Conservation (phyloP, 1,140 invertebrate species). For the Lepidurus packardi region DNA sequence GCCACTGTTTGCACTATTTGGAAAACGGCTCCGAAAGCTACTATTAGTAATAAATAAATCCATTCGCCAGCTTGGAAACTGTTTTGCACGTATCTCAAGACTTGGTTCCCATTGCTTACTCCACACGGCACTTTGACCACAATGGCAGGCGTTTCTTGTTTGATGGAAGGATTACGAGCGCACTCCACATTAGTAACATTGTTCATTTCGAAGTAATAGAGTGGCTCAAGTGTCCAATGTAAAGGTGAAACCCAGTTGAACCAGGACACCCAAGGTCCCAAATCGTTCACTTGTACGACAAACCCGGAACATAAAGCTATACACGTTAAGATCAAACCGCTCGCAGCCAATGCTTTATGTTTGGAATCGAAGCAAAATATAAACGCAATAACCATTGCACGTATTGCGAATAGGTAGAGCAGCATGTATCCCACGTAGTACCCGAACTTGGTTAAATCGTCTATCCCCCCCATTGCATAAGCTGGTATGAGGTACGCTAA, state of each 20-base stretch:
- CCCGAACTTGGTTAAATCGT: conserved; percentile 26
- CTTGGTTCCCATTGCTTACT: conserved; percentile 37
- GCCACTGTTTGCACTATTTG: conserved; percentile 28
- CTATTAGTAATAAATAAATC: conserved; percentile 35
- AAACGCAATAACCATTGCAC: conserved; percentile 62
- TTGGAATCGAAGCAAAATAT: conserved; percentile 56
- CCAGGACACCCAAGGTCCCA: conserved; percentile 60
- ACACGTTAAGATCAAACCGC: conserved; percentile 57
- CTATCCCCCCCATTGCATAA: conserved; percentile 73
- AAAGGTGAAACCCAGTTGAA: conserved; percentile 63
- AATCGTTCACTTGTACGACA: conserved; percentile 62
- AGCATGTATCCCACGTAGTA: conserved; percentile 61
- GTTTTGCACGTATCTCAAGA: conserved; percentile 36
- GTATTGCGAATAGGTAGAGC: conserved; percentile 64
- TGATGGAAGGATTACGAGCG: conserved; percentile 33
- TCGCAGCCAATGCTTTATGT: conserved; percentile 52
- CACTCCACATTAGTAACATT: conserved; percentile 31
- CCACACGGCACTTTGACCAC: conserved; percentile 42
- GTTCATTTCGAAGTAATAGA: conserved; percentile 45
- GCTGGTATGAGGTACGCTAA: conserved; percentile 56
- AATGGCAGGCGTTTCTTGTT: conserved; percentile 30
- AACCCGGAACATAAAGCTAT: conserved; percentile 63
- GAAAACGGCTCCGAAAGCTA: conserved; percentile 36
- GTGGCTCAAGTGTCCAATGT: conserved; percentile 63
- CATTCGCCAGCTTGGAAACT: conserved; percentile 28